Conservation (phyloP, 2,113 vertebrate species). For the Hemichromis elongatus region DNA sequence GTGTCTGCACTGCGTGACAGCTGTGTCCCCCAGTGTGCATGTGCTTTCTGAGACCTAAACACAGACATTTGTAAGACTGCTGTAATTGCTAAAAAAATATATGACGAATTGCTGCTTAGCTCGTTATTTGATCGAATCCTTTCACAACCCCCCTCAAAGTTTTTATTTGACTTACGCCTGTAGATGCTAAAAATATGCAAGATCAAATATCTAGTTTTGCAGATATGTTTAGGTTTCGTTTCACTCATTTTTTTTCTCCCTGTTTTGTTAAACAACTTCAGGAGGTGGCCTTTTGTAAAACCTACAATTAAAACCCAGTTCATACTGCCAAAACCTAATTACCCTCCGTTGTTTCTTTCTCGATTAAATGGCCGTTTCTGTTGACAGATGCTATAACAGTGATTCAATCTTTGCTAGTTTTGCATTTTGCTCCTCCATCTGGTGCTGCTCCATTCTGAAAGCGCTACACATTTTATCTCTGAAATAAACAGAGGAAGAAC, state of each 20-base stretch:
- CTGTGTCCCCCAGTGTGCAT: background rate
- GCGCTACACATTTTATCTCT: background rate
- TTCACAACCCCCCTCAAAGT: background rate
- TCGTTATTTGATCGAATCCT: slow-evolving; percentile 14
- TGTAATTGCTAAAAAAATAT: slow-evolving; percentile 3
- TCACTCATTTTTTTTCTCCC: background rate
- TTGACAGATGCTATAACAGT: background rate
- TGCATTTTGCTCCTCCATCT: background rate
- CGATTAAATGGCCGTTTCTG: background rate
- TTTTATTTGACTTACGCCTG: slow-evolving; percentile 35
- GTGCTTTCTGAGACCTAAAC: background rate
- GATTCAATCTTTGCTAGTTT: background rate
- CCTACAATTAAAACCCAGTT: background rate
- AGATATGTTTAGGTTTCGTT: background rate
- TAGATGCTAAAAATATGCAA: background rate
- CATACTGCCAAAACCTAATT: slow-evolving; percentile 1
- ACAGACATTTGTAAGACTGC: background rate
- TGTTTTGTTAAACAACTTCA: background rate
- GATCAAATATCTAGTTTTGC: background rate
- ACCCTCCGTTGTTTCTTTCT: background rate
- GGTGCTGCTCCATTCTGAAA: background rate
- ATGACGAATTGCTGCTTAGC: slow-evolving; percentile 20
- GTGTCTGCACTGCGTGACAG: slow-evolving; percentile 19
- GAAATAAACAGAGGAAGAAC: background rate
- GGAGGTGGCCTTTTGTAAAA: background rate